Evolutionary conservation across 2,888 invertebrate genomes (phyloP), one percentile per base, ranked within the genome.

Genomic region (Yponomeuta cagnagella): DNA sequence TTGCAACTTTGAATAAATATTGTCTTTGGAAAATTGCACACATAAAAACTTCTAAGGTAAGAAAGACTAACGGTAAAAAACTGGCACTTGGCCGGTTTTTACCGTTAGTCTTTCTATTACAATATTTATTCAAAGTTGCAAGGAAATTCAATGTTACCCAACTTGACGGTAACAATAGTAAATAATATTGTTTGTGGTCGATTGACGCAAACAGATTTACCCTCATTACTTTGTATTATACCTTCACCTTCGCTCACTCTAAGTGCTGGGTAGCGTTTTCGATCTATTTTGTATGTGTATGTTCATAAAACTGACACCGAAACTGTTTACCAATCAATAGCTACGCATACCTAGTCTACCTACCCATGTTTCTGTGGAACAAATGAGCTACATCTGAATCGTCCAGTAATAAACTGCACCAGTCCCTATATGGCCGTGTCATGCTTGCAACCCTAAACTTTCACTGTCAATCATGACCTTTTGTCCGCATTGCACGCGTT

Each of bases 391-490:
- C 52, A 15, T 12, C 52, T 58, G 52, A 58, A 58, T 15, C 15
- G 52, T 15, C 52, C 43, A 43, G 8, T 43, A 43, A 43, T 43
- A 43, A 58, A 3, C 52, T 1, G 5, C 15, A 58, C 15, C 12
- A 2, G 52, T 15, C 5, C 52, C 6, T 12, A 58, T 58, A 15
- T 6, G 4, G 9, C 43, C 43, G 52, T 4, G 15, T 58, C 52
- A 15, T 58, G 3, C 52, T 58, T 15, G 15, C 15, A 58, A 58
- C 52, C 52, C 52, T 58, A 58, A 58, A 58, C 52, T 58, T 58
- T 58, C 52, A 58, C 52, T 58, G 52, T 58, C 52, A 58, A 58
- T 58, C 52, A 58, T 58, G 52, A 15, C 52, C 52, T 58, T 58
- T 58, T 58, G 52, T 58, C 52, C 52, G 5, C 15, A 58, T 58